phyloP scores from a whole-genome alignment of 2,113 vertebrate genomes.

The Antigone vipio region DNA sequence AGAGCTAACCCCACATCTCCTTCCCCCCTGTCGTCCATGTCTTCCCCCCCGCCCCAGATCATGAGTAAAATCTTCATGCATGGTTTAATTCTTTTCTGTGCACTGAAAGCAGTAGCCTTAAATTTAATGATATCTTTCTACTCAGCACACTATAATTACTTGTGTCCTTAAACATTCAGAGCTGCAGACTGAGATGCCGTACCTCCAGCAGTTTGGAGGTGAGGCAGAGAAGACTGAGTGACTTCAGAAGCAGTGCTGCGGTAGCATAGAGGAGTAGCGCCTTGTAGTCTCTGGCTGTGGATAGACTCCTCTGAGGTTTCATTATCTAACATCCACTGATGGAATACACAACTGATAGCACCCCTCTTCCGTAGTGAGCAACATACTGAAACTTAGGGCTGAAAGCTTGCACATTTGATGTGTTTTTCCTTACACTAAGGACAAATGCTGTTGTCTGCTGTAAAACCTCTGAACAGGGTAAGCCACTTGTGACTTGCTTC shows the following conservation, averaged over 20 bases:
- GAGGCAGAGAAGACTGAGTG: neutral
- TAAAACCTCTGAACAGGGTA: neutral
- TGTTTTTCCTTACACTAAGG: neutral
- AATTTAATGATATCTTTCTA: conserved; percentile 10
- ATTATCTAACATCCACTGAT: neutral
- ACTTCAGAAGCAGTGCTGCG: neutral
- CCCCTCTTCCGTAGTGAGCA: neutral
- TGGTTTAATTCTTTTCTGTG: neutral
- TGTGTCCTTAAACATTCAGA: neutral
- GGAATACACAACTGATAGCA: neutral
- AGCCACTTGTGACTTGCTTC: neutral
- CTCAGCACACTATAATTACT: neutral
- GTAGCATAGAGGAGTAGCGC: neutral
- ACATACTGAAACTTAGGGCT: neutral
- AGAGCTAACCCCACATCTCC: neutral
- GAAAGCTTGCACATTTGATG: neutral
- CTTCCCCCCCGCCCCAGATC: neutral
- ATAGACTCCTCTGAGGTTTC: neutral
- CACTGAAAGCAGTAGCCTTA: conserved; percentile 1
- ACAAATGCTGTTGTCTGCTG: neutral
- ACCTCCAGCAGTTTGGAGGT: neutral
- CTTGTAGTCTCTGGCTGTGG: neutral
- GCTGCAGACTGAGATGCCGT: neutral
- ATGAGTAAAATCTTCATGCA: neutral
- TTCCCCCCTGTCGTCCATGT: neutral